A percentile compares a stretch with the other conserved stretches of the same genome.
These are phyloP conservation scores for Tetropium fuscum DNA, from an alignment of 2,888 invertebrate genomes.

Conservation along the genomic window DNA sequence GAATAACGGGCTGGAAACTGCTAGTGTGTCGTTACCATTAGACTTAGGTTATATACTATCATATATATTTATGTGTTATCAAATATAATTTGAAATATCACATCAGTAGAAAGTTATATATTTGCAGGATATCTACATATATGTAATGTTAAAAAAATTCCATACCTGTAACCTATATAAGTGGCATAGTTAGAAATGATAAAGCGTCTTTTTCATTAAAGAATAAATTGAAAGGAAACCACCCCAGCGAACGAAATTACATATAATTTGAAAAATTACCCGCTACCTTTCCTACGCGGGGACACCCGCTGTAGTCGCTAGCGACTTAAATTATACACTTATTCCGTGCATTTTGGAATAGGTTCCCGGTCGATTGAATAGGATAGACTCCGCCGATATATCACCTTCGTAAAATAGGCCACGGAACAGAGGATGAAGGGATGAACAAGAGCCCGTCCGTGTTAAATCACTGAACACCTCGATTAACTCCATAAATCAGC, in stretches of 20 bases:
- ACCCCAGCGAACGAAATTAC: slow-evolving; percentile 1
- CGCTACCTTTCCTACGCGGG: background rate
- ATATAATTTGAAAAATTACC: slow-evolving; percentile 15
- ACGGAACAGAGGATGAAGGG: slow-evolving; percentile 2
- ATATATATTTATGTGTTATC: too few relatives aligned
- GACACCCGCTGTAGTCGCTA: background rate
- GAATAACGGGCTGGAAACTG: too few relatives aligned
- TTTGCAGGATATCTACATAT: too few relatives aligned
- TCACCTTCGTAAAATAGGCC: slow-evolving; percentile 17
- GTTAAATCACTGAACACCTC: slow-evolving; percentile 29
- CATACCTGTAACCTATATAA: too few relatives aligned
- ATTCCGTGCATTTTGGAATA: slow-evolving; percentile 4
- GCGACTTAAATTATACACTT: slow-evolving; percentile 15
- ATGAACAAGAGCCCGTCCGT: slow-evolving; percentile 18
- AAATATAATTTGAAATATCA: too few relatives aligned
- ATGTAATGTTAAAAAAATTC: too few relatives aligned
- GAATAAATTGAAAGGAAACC: slow-evolving; percentile 10
- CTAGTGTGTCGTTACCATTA: too few relatives aligned
- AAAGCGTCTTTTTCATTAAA: too few relatives aligned
- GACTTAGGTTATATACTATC: too few relatives aligned
- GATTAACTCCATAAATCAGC: slow-evolving; percentile 29
- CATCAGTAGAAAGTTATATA: too few relatives aligned
- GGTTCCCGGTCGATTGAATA: slow-evolving; percentile 14
- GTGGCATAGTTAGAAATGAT: too few relatives aligned
- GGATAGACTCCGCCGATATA: slow-evolving; percentile 18